Conservation (phyloP, 92 coral and sea anemone genomes). For the Umimayanthus kanabou region DNA sequence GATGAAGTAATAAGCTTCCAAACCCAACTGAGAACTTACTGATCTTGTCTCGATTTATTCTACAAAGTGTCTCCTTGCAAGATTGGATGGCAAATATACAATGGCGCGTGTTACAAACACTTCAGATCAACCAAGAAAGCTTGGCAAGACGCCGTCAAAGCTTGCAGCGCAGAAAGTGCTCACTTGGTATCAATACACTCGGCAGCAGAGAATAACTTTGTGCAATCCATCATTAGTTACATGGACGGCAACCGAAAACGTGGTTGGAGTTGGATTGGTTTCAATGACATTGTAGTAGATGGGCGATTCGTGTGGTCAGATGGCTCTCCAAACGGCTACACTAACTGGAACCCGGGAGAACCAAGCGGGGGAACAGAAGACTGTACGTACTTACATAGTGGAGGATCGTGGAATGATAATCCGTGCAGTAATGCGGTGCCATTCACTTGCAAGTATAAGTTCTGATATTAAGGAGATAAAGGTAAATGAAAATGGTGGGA, state of each 20-base stretch:
- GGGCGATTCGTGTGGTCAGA: slow-evolving; percentile 2
- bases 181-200: slow-evolving; percentile 17
- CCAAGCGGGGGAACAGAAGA: background rate
- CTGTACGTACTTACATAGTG: background rate
- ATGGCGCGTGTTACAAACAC: background rate
- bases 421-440: background rate
- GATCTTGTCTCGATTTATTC: too few species aligned
- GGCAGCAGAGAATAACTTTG: background rate
- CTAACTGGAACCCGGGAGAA: slow-evolving; percentile 1
- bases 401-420: background rate
- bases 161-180: background rate
- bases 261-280: slow-evolving; percentile 6
- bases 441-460: background rate
- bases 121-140: background rate
- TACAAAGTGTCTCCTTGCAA: background rate
- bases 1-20: too few species aligned
- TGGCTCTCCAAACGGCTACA: background rate
- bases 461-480: too few species aligned
- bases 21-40: too few species aligned
- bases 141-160: background rate
- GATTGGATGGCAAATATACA: background rate
- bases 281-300: background rate
- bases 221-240: background rate
- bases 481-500: too few species aligned
- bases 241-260: background rate